Evolutionary conservation across 2,113 vertebrate genomes (phyloP), one percentile per base, ranked within the genome.

Genomic region (Ameiurus melas): DNA sequence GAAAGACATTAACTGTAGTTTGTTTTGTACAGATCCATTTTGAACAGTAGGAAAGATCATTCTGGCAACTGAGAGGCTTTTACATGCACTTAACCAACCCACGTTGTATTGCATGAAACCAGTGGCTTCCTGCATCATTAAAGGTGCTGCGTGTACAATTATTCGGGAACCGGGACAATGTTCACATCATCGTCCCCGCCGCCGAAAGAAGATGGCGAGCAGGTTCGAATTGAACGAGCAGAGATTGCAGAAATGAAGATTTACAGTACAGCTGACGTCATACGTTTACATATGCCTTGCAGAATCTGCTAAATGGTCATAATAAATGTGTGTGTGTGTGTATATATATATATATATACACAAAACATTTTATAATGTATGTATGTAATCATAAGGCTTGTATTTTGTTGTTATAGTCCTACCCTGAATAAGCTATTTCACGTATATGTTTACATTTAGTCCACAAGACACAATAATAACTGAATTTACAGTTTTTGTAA

Each of bases 1-100:
- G 33, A 70, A 87, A 70, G 14, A 10, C 33, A 19, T 4, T 55
- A 57, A 5, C 78, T 83, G 22, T 47, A 47, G 57, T 43, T 64
- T 27, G 58, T 73, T 79, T 78, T 22, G 5, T 39, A 71, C 19
- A 10, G 53, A 10, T n/a, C 17, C 20, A n/a, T 39, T 81, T 60
- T 75, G 57, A 84, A 60, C n/a, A 75, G 70, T 53, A 14, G 6
- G 36, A 83, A 82, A 83, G 39, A 9, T 60, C 19, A 51, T 47
- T 53, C 30, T 10, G 53, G 53, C 47, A 88, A 84, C 36, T 30
- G 81, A 85, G 87, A 88, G 87, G 87, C 87, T 85, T 66, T 88
- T 85, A 85, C 87, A 88, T 85, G 25, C 33, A 20, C 78, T 62
- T 83, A 87, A 79, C 87, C 87, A 88, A 80, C 87, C 87, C 87